Conservation (phyloP, 2,888 invertebrate genomes). For the Idaea aversata region DNA sequence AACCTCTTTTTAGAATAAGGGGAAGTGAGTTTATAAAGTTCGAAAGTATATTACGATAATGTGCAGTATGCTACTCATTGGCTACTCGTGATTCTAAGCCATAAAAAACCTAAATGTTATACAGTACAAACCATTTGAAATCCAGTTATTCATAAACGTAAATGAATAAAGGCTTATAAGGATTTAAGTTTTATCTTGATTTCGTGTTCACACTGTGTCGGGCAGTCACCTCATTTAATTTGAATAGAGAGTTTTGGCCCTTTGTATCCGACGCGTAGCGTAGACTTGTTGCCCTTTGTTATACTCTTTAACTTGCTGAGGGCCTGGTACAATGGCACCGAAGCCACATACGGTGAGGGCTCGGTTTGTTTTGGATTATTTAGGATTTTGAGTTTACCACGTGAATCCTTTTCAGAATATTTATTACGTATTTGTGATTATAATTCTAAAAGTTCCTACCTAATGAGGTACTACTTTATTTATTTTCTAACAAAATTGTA, state of each 20-base stretch:
- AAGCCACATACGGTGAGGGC: conserved; percentile 8
- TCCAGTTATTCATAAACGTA: conserved; percentile 5
- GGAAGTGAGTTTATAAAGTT: no score
- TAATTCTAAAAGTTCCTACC: background rate
- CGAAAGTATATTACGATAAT: no score
- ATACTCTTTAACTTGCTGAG: conserved; percentile 36
- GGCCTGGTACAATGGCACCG: conserved; percentile 36
- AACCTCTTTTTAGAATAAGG: no score
- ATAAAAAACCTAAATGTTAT: background rate
- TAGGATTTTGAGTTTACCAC: conserved; percentile 5
- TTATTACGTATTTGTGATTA: background rate
- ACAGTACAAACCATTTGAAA: background rate
- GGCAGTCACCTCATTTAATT: conserved; percentile 44
- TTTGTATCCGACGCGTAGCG: conserved; percentile 33
- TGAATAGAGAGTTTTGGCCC: conserved; percentile 41
- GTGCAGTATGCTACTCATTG: no score
- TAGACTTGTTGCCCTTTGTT: conserved; percentile 43
- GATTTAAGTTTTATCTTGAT: conserved; percentile 4
- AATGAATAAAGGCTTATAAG: conserved; percentile 15
- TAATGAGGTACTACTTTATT: background rate
- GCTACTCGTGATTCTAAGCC: background rate
- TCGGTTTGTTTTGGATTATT: conserved; percentile 15
- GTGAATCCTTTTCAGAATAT: conserved; percentile 3
- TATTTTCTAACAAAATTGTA: background rate
- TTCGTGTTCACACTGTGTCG: conserved; percentile 14